Percentiles rank a stretch among this genome's conserved stretches.
phyloP scores from a whole-genome alignment of 2,888 invertebrate genomes.

The Pammene fasciana region DNA sequence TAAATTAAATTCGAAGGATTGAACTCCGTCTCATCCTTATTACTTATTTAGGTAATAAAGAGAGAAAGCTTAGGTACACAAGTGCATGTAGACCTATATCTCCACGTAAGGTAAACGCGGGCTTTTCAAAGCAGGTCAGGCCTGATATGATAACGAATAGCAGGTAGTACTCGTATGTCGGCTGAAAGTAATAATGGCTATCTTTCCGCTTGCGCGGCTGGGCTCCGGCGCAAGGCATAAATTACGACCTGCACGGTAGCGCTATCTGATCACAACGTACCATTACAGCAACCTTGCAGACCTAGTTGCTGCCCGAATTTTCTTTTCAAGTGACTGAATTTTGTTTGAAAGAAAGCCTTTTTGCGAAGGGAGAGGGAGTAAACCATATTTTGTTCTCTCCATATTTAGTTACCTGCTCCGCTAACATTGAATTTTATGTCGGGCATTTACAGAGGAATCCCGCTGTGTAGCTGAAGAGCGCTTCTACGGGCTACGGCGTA shows the following conservation, averaged over 20 bases:
- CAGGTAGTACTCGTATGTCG: conserved; percentile 4
- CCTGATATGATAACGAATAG: conserved; percentile 26
- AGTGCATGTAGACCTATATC: no score
- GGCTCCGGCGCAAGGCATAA: conserved; percentile 14
- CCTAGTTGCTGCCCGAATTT: background rate
- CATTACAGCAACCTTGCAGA: conserved; percentile 1
- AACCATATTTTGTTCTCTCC: no score
- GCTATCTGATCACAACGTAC: conserved; percentile 20
- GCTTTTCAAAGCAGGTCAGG: background rate
- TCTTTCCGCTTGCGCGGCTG: conserved; percentile 31
- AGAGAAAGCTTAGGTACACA: no score
- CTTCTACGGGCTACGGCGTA: background rate
- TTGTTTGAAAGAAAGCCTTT: background rate
- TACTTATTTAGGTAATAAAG: no score
- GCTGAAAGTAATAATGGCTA: conserved; percentile 30
- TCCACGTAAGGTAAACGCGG: background rate
- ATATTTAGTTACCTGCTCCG: no score
- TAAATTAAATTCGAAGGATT: no score
- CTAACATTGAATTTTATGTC: no score
- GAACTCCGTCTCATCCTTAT: no score
- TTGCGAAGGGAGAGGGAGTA: no score
- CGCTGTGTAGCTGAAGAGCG: background rate
- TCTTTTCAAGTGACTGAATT: background rate
- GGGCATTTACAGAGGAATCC: no score
- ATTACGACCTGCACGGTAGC: conserved; percentile 19